Base-by-base conservation (phyloP, 2,888 invertebrate genomes). In the Tetrapedia diversipes region DNA sequence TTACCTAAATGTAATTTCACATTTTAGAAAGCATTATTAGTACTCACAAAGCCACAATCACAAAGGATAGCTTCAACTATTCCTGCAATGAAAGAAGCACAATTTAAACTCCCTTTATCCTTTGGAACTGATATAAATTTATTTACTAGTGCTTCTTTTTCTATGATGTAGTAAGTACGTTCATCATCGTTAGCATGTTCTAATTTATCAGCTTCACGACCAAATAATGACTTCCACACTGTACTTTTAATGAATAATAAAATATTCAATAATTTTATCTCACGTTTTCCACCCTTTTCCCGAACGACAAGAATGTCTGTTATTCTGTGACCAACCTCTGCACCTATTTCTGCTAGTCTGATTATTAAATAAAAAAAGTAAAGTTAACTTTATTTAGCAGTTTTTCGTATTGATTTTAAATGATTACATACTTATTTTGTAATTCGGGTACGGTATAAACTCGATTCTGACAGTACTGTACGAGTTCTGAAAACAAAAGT, bases 121-220 rank as follows among this genome's bases (percentile, higher is more conserved):
- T 98, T 98, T 0, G 99, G 99, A 1, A 99, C 97, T 73, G 99
- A 99, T 80, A 99, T 98, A 91, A 96, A 99, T 88, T 96, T 96
- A 92, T 99, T 99, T 0, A 98, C 99, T 83, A 99, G 90, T 11
- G 99, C 98, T 90, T 99, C 99, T 88, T 98, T 98, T 92, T 99
- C 99, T 91, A 99, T 99, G 49, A 99, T 96, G 89, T 99, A 99
- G 92, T 99, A 99, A 0, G 98, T 99, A 81, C 96, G 95, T 89
- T 99, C 98, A 93, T 99, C 99, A 92, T 99, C 99, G 92, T 99
- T 99, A 3, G 99, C 98, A 92, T 99, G 98, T 90, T 99, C 99
- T 81, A 99, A 92, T 90, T 99, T 99, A 90, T 99, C 99, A 39
- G 99, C 99, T 93, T 99, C 99, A 89, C 97, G 97, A 1, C 99